phyloP scores from a whole-genome alignment of 2,797 vertebrate species.

The Pempheris klunzingeri region DNA sequence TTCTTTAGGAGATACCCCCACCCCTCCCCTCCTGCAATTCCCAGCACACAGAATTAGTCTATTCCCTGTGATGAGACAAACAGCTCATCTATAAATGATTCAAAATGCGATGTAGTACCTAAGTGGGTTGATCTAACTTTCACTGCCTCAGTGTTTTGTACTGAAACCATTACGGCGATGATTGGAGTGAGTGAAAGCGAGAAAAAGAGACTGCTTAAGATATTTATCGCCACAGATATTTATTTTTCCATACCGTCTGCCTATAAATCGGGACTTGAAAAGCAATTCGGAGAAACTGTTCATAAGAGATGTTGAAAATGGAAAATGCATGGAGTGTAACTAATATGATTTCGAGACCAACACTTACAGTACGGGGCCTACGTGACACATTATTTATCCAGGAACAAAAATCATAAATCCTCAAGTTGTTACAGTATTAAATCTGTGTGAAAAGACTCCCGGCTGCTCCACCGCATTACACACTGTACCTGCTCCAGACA shows the following conservation, averaged over 20 bases:
- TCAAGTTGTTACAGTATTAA: constrained; percentile 26
- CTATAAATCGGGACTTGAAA: constrained; percentile 62
- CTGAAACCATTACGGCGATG: constrained; percentile 32
- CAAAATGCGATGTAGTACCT: constrained; percentile 42
- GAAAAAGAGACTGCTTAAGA: constrained; percentile 32
- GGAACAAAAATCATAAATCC: constrained; percentile 50
- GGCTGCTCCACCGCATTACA: constrained; percentile 29
- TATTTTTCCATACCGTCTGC: constrained; percentile 64
- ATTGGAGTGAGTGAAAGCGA: constrained; percentile 26
- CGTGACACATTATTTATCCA: constrained; percentile 58
- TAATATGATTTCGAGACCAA: constrained; percentile 56
- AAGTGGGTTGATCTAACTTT: constrained; percentile 48
- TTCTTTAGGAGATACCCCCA: constrained; percentile 1
- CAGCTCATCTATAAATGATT: constrained; percentile 63
- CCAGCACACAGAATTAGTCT: constrained; percentile 20
- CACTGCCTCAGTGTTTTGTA: constrained; percentile 12
- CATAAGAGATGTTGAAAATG: constrained; percentile 65
- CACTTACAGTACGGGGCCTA: constrained; percentile 46
- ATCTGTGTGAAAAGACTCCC: constrained; percentile 46
- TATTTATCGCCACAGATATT: constrained; percentile 52
- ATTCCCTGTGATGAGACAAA: constrained; percentile 51
- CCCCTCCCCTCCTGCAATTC: constrained; percentile 14
- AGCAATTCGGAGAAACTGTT: constrained; percentile 61
- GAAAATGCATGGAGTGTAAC: constrained; percentile 59
- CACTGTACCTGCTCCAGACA: constrained; percentile 28